A percentile compares a stretch with the other conserved stretches of the same genome.
Evolutionary conservation across 2,888 invertebrate species (phyloP).

Genomic region (Baccha elongata): DNA sequence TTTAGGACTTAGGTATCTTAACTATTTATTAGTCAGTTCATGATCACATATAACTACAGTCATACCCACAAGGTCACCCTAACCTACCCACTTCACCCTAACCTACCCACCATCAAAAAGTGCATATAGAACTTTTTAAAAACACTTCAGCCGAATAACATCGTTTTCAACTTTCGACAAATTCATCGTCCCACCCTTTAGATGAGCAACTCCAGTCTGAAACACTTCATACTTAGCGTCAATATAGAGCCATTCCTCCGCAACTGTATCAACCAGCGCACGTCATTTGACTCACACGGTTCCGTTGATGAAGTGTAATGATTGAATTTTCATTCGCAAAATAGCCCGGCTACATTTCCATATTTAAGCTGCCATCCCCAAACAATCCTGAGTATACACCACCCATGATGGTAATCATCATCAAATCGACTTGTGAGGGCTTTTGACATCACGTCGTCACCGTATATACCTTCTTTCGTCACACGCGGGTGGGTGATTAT

Average conservation of each 20-base stretch:
- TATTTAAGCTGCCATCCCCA: conserved; percentile 64
- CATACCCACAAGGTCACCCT: neutral
- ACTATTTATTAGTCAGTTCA: too few species aligned
- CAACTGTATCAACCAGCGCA: conserved; percentile 37
- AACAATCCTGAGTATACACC: neutral
- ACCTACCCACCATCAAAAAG: conserved; percentile 21
- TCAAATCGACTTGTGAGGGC: conserved; percentile 68
- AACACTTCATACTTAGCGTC: conserved; percentile 19
- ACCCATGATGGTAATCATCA: conserved; percentile 63
- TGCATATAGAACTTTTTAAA: conserved; percentile 30
- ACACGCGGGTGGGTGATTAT: conserved; percentile 65
- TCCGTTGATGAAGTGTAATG: conserved; percentile 71
- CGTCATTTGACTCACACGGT: conserved; percentile 67
- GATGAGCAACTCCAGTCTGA: conserved; percentile 36
- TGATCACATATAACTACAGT: too few species aligned
- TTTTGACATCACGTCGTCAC: conserved; percentile 50
- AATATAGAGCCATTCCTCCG: neutral
- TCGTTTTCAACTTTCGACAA: conserved; percentile 46
- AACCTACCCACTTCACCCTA: neutral
- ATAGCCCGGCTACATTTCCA: conserved; percentile 72
- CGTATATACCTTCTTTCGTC: conserved; percentile 3
- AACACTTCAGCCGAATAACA: conserved; percentile 42
- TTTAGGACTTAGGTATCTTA: too few species aligned
- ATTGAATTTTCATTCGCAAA: conserved; percentile 73
- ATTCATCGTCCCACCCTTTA: neutral